Evolutionary conservation across 2,888 invertebrate genomes (phyloP).

Genomic region (Hartigia nigra): DNA sequence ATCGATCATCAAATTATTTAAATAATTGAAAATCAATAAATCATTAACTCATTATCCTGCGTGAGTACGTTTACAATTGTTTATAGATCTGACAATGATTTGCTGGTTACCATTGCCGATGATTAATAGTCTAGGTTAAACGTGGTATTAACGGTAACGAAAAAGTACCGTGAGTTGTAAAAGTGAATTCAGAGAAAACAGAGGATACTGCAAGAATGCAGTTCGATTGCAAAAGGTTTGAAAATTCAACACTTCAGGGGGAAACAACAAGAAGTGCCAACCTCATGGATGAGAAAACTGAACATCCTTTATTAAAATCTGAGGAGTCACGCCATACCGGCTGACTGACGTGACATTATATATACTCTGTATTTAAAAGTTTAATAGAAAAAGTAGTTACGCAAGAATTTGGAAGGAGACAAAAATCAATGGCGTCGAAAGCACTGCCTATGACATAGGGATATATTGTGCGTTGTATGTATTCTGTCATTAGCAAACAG

Average conservation of each 20-base stretch:
- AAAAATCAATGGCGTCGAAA: background rate
- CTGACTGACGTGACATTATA: background rate
- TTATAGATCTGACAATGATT: background rate
- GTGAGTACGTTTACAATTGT: background rate
- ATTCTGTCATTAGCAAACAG: background rate
- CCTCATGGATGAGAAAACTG: background rate
- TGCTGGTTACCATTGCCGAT: background rate
- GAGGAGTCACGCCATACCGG: background rate
- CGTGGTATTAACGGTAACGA: background rate
- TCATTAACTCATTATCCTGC: background rate
- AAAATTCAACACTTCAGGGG: background rate
- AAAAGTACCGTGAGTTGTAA: background rate
- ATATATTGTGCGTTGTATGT: background rate
- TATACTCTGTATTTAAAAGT: background rate
- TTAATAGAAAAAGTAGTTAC: background rate
- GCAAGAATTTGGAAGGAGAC: background rate
- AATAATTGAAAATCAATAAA: background rate
- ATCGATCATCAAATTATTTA: background rate
- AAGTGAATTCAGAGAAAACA: background rate
- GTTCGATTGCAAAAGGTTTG: background rate
- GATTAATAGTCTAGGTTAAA: background rate
- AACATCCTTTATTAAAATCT: background rate
- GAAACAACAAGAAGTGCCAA: background rate
- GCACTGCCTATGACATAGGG: background rate
- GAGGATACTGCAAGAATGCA: background rate